Evolutionary conservation across 1,140 invertebrate genomes (phyloP).

Genomic region (Drosophila setifemur): DNA sequence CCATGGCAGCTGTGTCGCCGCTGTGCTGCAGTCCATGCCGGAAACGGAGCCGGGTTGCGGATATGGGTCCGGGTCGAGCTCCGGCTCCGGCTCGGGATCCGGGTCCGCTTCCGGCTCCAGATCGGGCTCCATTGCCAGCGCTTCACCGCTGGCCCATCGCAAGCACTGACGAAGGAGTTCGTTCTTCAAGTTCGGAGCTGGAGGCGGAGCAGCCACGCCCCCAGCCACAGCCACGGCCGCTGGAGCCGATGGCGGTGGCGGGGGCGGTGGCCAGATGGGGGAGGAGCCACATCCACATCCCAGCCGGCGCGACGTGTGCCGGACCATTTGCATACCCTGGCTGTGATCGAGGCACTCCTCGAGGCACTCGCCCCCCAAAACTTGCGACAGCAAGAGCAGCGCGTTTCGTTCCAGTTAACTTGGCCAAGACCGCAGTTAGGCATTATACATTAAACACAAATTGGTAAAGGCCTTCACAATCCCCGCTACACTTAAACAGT

Average conservation of each 20-base stretch:
- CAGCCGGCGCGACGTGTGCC: slow-evolving; percentile 68
- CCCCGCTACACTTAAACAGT: no score
- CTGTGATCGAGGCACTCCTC: slow-evolving; percentile 36
- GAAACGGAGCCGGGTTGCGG: slow-evolving; percentile 36
- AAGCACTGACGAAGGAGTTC: slow-evolving; percentile 82
- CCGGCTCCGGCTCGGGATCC: slow-evolving; percentile 31
- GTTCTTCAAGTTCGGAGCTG: slow-evolving; percentile 69
- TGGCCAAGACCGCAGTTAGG: no score
- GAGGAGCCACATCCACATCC: slow-evolving; percentile 66
- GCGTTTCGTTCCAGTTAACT: background rate
- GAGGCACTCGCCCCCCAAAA: background rate
- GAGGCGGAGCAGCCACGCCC: slow-evolving; percentile 4
- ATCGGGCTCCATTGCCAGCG: slow-evolving; percentile 42
- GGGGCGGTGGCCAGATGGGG: slow-evolving; percentile 58
- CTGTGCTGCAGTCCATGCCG: slow-evolving; percentile 61
- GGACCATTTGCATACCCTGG: slow-evolving; percentile 79
- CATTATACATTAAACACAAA: no score
- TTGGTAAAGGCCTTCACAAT: no score
- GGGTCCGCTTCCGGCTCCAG: slow-evolving; percentile 28
- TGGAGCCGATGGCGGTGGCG: background rate
- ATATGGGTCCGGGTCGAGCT: slow-evolving; percentile 29
- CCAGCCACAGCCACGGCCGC: background rate
- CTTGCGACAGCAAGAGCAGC: no score
- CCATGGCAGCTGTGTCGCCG: slow-evolving; percentile 68
- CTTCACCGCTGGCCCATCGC: slow-evolving; percentile 67